Percentiles rank a stretch among this genome's conserved stretches.
Evolutionary conservation across 2,113 vertebrate genomes (phyloP).

Genomic region (Atractosteus spatula): DNA sequence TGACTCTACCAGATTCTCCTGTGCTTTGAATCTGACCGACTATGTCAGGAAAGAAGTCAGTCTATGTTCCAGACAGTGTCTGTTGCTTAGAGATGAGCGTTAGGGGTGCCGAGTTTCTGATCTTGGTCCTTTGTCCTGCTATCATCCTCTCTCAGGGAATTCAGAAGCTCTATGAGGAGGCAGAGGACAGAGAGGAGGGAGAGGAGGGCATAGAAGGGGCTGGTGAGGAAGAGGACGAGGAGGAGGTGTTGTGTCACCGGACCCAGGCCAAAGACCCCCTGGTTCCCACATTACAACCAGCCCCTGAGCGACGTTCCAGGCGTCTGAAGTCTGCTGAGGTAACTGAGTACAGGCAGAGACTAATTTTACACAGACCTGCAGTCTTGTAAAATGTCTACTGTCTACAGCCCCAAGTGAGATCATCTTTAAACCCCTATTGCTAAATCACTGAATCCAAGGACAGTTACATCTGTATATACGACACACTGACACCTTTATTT

Average conservation of each 20-base stretch:
- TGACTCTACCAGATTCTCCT: no score
- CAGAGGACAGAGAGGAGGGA: constrained; percentile 55
- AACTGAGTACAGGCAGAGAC: background rate
- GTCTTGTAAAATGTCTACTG: no score
- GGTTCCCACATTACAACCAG: constrained; percentile 2
- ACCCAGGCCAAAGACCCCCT: constrained; percentile 47
- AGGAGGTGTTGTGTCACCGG: constrained; percentile 40
- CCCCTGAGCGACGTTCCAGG: constrained; percentile 63
- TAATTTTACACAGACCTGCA: background rate
- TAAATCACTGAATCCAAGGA: no score
- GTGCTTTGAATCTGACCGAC: no score
- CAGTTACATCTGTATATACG: no score
- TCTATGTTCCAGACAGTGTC: no score
- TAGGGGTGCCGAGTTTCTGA: no score
- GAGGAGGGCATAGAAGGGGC: constrained; percentile 64
- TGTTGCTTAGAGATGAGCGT: no score
- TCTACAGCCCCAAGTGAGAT: background rate
- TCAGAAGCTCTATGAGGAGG: constrained; percentile 61
- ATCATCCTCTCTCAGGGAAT: constrained; percentile 45
- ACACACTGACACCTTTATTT: no score
- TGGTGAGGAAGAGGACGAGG: constrained; percentile 30
- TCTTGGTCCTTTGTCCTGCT: background rate
- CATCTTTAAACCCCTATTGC: background rate
- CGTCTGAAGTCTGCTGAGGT: constrained; percentile 68
- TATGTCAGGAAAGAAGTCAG: no score